phyloP scores from a whole-genome alignment of 1,140 invertebrate species.

The Amphibalanus amphitrite region DNA sequence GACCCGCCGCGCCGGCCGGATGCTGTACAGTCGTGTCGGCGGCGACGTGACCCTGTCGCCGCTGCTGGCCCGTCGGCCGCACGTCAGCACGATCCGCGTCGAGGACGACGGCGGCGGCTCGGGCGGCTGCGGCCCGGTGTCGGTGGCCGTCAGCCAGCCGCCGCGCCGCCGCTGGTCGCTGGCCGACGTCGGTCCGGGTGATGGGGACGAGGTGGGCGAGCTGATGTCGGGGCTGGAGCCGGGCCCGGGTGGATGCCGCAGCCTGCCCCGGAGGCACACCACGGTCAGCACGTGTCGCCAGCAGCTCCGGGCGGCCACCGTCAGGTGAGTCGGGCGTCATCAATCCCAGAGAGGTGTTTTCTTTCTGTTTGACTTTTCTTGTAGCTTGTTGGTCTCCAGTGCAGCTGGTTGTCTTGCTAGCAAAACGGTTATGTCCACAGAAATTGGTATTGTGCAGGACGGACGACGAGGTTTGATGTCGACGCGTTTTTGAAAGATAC shows the following conservation, averaged over 20 bases:
- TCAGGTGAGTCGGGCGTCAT: not conserved
- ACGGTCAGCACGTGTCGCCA: not conserved
- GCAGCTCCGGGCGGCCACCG: not conserved
- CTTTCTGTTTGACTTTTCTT: too few species aligned
- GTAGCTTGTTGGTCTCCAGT: too few species aligned
- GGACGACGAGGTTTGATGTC: too few species aligned
- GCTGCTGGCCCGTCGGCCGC: not conserved
- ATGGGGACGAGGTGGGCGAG: not conserved
- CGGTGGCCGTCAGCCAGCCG: not conserved
- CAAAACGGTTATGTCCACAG: too few species aligned
- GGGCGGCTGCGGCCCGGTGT: not conserved
- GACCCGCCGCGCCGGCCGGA: conserved; percentile 12
- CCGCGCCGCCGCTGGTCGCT: not conserved
- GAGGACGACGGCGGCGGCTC: not conserved
- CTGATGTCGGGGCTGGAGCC: too few species aligned
- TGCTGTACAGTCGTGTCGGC: not conserved
- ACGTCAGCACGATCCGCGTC: not conserved
- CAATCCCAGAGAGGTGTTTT: too few species aligned
- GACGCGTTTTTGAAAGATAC: too few species aligned
- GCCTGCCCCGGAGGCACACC: not conserved
- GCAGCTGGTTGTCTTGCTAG: too few species aligned
- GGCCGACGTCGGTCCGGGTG: not conserved
- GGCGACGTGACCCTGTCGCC: not conserved
- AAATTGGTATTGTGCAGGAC: too few species aligned
- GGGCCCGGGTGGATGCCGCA: too few species aligned